Evolutionary conservation across 2,888 invertebrate genomes (phyloP).

Genomic region (Phragmatobia fuliginosa): DNA sequence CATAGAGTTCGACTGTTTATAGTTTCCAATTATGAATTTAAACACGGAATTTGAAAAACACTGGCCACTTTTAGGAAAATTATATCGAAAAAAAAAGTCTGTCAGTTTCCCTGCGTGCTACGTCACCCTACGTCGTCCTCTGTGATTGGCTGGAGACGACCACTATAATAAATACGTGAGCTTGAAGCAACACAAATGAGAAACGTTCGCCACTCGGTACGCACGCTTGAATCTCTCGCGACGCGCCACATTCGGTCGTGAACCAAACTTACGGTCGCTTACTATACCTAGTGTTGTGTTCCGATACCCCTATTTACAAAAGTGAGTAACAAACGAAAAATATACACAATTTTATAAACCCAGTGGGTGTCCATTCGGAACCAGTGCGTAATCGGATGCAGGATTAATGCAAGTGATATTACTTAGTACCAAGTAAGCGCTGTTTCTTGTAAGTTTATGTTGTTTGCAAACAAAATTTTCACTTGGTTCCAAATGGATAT

Average conservation of each 20-base stretch:
- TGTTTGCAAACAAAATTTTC: slow-evolving; percentile 40
- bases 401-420: slow-evolving; percentile 53
- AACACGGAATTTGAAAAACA: neutral
- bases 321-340: slow-evolving; percentile 66
- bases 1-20: neutral
- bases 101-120: slow-evolving; percentile 23
- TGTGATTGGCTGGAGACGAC: slow-evolving; percentile 24
- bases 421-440: slow-evolving; percentile 56
- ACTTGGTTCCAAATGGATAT: slow-evolving; percentile 58
- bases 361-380: slow-evolving; percentile 55
- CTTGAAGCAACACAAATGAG: slow-evolving; percentile 68
- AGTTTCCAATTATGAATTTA: neutral
- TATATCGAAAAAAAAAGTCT: slow-evolving; percentile 6
- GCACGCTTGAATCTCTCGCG: slow-evolving; percentile 62
- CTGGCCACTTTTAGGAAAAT: slow-evolving; percentile 14
- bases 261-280: slow-evolving; percentile 42
- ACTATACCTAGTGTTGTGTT: slow-evolving; percentile 48
- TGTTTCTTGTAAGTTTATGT: slow-evolving; percentile 25
- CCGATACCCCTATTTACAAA: slow-evolving; percentile 49
- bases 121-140: slow-evolving; percentile 13
- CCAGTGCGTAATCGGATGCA: slow-evolving; percentile 55
- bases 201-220: slow-evolving; percentile 62
- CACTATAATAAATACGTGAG: slow-evolving; percentile 70
- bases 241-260: slow-evolving; percentile 46
- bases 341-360: slow-evolving; percentile 13